Evolutionary conservation across 2,888 invertebrate species (phyloP).

Genomic region (Melinopterus prodromus): DNA sequence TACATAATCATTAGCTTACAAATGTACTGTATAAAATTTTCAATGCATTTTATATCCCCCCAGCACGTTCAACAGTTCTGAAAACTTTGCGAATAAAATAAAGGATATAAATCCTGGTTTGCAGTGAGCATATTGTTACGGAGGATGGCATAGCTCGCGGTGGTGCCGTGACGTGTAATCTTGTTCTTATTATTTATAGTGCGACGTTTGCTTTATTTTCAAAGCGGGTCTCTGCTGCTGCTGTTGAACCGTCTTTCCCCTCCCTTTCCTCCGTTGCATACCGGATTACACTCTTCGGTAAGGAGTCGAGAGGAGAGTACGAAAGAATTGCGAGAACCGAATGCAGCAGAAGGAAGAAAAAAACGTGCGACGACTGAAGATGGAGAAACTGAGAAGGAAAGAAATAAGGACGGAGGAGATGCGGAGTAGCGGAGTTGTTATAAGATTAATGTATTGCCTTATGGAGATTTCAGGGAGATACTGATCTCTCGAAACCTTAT

Average conservation of each 20-base stretch:
- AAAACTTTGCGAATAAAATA: constrained; percentile 16
- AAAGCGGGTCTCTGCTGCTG: constrained; percentile 12
- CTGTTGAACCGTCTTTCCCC: neutral
- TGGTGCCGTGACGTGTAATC: constrained; percentile 21
- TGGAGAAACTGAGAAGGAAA: constrained; percentile 8
- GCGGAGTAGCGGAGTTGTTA: constrained; percentile 15
- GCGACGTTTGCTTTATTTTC: constrained; percentile 25
- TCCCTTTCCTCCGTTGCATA: constrained; percentile 6
- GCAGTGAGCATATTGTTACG: constrained; percentile 18
- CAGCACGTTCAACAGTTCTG: constrained; percentile 10
- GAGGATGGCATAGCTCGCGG: neutral
- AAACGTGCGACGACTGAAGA: constrained; percentile 9
- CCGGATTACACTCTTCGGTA: constrained; percentile 22
- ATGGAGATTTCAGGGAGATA: constrained; percentile 25
- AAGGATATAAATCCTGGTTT: constrained; percentile 18
- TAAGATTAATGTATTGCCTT: constrained; percentile 27
- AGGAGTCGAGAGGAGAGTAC: neutral
- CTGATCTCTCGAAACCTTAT: constrained; percentile 24
- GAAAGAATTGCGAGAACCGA: constrained; percentile 15
- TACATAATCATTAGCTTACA: too few relatives aligned
- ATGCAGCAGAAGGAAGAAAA: constrained; percentile 10
- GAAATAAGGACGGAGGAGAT: neutral
- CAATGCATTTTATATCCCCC: neutral
- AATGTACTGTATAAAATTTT: neutral
- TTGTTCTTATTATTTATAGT: constrained; percentile 26